These are phyloP conservation scores for Elachura formosa DNA, from an alignment of 2,113 vertebrate species.

Conservation along the genomic window DNA sequence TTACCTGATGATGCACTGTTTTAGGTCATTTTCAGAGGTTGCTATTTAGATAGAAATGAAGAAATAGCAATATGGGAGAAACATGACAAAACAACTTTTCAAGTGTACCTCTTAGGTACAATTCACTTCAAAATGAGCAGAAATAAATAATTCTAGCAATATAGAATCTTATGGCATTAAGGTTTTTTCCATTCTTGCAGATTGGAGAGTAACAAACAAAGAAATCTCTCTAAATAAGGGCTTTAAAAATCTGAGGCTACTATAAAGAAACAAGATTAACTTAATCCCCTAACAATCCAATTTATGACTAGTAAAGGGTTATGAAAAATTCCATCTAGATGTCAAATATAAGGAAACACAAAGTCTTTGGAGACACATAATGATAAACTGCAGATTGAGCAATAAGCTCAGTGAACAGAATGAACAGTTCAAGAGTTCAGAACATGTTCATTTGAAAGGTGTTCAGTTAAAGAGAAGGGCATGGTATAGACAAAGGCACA, in stretches of 20 bases:
- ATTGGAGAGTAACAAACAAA: slow-evolving; percentile 45
- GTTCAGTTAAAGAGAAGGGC: slow-evolving; percentile 73
- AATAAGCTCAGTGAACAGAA: slow-evolving; percentile 63
- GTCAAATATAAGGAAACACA: slow-evolving; percentile 66
- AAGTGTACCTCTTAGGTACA: slow-evolving; percentile 62
- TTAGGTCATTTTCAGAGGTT: slow-evolving; percentile 13
- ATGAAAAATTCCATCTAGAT: slow-evolving; percentile 72
- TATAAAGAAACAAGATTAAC: slow-evolving; percentile 72
- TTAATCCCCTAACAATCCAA: slow-evolving; percentile 73
- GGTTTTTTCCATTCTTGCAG: slow-evolving; percentile 11
- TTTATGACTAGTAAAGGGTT: slow-evolving; percentile 74
- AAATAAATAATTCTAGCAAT: slow-evolving; percentile 65
- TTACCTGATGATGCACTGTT: slow-evolving; percentile 13
- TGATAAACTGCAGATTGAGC: slow-evolving; percentile 74
- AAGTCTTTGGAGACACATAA: slow-evolving; percentile 70
- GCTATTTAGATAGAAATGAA: slow-evolving; percentile 36
- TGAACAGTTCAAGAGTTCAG: slow-evolving; percentile 78
- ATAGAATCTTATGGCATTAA: background rate
- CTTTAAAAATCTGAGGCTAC: slow-evolving; percentile 59
- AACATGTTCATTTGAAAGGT: slow-evolving; percentile 69
- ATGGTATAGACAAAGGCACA: slow-evolving; percentile 71
- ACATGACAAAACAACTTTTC: slow-evolving; percentile 60
- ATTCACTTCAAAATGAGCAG: slow-evolving; percentile 64
- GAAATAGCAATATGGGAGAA: slow-evolving; percentile 52
- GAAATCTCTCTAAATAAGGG: slow-evolving; percentile 63